A percentile compares a stretch with the other conserved stretches of the same genome.
These are phyloP conservation scores for Syritta pipiens DNA, from an alignment of 2,888 invertebrate genomes.

Conservation along the genomic window DNA sequence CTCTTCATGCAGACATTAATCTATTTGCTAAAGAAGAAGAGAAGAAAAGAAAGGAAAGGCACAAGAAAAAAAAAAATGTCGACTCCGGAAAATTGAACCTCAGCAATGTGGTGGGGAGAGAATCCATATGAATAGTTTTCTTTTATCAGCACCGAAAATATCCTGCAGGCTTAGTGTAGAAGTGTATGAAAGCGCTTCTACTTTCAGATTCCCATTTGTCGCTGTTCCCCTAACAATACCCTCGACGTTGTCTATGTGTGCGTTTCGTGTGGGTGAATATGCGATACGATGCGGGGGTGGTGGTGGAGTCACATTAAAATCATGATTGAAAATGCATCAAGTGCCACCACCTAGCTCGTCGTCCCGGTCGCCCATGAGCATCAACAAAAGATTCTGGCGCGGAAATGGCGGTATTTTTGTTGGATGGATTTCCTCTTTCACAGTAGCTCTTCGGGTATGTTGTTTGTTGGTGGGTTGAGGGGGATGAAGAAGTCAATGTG, in stretches of 20 bases:
- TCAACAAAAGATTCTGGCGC: slow-evolving; percentile 42
- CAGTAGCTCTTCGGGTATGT: neutral
- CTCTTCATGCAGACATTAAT: slow-evolving; percentile 43
- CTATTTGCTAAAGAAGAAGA: slow-evolving; percentile 41
- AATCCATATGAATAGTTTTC: slow-evolving; percentile 53
- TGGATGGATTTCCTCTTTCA: slow-evolving; percentile 19
- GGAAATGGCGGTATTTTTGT: slow-evolving; percentile 49
- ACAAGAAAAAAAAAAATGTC: slow-evolving; percentile 26
- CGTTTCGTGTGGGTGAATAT: neutral
- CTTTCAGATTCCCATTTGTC: slow-evolving; percentile 24
- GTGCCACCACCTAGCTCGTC: slow-evolving; percentile 11
- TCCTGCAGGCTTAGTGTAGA: slow-evolving; percentile 33
- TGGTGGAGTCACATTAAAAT: slow-evolving; percentile 33
- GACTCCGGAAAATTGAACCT: slow-evolving; percentile 57
- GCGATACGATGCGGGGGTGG: neutral
- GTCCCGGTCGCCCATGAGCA: slow-evolving; percentile 6
- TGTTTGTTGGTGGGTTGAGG: neutral
- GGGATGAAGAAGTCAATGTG: neutral
- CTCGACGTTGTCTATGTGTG: neutral
- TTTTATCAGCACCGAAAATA: slow-evolving; percentile 52
- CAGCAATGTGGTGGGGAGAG: slow-evolving; percentile 33
- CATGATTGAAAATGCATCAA: slow-evolving; percentile 66
- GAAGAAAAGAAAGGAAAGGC: slow-evolving; percentile 33
- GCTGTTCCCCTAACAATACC: slow-evolving; percentile 27
- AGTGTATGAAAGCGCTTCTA: slow-evolving; percentile 41